Conservation (phyloP, 2,113 vertebrate genomes). For the Ariopsis seemanni region DNA sequence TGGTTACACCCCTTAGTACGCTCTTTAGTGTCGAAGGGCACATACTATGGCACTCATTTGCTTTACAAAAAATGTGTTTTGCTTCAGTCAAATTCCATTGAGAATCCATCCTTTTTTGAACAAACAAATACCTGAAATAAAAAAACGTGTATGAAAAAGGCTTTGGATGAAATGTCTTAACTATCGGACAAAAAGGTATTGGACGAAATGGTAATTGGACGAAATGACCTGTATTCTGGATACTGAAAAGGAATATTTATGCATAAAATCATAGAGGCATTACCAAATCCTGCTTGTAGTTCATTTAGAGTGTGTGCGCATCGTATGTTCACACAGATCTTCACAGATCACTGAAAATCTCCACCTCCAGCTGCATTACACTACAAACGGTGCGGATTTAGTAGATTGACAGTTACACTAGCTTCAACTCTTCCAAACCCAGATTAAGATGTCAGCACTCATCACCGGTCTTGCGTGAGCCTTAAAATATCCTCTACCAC, state of each 20-base stretch:
- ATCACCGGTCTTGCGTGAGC: conserved; percentile 35
- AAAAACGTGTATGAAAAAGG: too few relatives aligned
- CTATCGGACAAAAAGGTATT: too few relatives aligned
- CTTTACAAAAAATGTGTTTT: too few relatives aligned
- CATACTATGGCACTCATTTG: too few relatives aligned
- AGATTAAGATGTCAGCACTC: conserved; percentile 45
- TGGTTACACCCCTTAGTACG: too few relatives aligned
- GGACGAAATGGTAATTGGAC: not conserved
- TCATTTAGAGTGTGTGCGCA: not conserved
- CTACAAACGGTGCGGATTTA: conserved; percentile 20
- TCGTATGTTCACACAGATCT: too few relatives aligned
- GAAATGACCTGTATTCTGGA: not conserved
- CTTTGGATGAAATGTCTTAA: too few relatives aligned
- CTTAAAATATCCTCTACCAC: conserved; percentile 19
- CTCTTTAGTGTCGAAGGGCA: too few relatives aligned
- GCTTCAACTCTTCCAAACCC: conserved; percentile 38
- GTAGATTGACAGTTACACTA: conserved; percentile 46
- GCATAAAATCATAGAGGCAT: not conserved
- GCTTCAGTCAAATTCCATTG: too few relatives aligned
- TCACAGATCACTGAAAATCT: conserved; percentile 12
- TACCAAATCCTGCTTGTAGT: not conserved
- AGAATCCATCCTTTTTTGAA: too few relatives aligned
- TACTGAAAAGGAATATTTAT: not conserved
- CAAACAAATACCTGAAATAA: too few relatives aligned
- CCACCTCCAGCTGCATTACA: conserved; percentile 17